phyloP scores from a whole-genome alignment of 1,140 invertebrate genomes.

The Aphaenogaster rudis region DNA sequence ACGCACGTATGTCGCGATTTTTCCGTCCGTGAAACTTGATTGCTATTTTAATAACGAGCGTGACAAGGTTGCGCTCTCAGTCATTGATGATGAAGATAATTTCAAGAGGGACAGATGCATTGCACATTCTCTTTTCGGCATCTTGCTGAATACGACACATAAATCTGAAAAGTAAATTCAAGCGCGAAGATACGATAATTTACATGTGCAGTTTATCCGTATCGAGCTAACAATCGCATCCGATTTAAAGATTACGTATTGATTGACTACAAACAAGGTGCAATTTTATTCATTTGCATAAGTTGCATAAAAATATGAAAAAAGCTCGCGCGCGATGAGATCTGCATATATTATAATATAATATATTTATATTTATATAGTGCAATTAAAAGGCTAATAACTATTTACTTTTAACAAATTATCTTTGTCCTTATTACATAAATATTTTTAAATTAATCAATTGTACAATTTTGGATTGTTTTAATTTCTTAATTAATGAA shows the following conservation, averaged over 20 bases:
- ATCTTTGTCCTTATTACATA: not conserved
- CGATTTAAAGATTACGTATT: not conserved
- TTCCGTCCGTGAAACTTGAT: constrained; percentile 46
- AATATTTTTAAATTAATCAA: not conserved
- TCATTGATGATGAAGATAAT: constrained; percentile 27
- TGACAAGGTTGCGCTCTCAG: constrained; percentile 10
- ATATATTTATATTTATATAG: not conserved
- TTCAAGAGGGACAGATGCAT: constrained; percentile 12
- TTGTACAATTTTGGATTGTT: not conserved
- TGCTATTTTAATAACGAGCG: constrained; percentile 41
- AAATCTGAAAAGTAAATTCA: constrained; percentile 16
- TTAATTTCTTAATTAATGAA: not conserved
- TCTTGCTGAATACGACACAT: not conserved
- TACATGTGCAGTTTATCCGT: not conserved
- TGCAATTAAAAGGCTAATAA: not conserved
- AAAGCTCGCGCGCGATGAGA: not conserved
- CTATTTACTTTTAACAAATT: not conserved
- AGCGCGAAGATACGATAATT: not conserved
- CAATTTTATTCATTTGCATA: not conserved
- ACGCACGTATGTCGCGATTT: constrained; percentile 5
- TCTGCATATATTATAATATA: not conserved
- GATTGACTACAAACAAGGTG: not conserved
- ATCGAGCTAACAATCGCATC: not conserved
- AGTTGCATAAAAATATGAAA: not conserved
- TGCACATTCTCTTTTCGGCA: not conserved